Evolutionary conservation across 1,140 invertebrate species (phyloP), one percentile per base, ranked within the genome.

Genomic region (Achatina immaculata): DNA sequence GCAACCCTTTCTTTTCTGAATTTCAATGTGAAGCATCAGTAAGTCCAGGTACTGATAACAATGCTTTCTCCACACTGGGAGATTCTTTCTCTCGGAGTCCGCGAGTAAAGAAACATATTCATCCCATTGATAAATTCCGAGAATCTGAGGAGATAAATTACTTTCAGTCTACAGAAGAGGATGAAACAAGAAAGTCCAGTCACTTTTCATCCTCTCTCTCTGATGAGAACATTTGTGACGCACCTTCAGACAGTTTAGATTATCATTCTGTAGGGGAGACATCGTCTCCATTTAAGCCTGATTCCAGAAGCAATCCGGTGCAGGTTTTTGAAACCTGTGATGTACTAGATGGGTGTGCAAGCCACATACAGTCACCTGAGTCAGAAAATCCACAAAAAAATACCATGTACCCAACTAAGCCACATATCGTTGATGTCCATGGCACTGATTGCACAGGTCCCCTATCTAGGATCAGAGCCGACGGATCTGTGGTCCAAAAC

Each of bases 101-200:
- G 0, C 58, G 58, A 14, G 58, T 62, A 16, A 62, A 31, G 21
- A 62, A 62, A 31, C 58, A 62, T 62, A n/a, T 62, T 40, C 38
- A 42, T 19, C 38, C 68, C 38, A 43, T 40, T 42, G 36, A 42
- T 7, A 42, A 4, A 1, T 9, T 40, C n/a, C 40, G 34, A 40
- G 68, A 43, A 71, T 62, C 58, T 42, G 68, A 42, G 24, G 68
- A 71, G 40, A 43, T 43, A 40, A 42, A 43, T 19, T 43, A 71
- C 36, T 14, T 11, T 28, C 6, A 71, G 24, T 71, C 34, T 24
- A 1, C 68, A 71, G n/a, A 71, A 43, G 0, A n/a, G 14, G 7
- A 42, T n/a, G 42, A 9, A 34, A 43, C 24, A 11, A 9, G 36
- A n/a, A 40, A 42, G n/a, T 71, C 16, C 68, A 40, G 28, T 43